A percentile compares a stretch with the other conserved stretches of the same genome.
phyloP scores from a whole-genome alignment of 2,888 invertebrate genomes.

The Leucozona laternaria region DNA sequence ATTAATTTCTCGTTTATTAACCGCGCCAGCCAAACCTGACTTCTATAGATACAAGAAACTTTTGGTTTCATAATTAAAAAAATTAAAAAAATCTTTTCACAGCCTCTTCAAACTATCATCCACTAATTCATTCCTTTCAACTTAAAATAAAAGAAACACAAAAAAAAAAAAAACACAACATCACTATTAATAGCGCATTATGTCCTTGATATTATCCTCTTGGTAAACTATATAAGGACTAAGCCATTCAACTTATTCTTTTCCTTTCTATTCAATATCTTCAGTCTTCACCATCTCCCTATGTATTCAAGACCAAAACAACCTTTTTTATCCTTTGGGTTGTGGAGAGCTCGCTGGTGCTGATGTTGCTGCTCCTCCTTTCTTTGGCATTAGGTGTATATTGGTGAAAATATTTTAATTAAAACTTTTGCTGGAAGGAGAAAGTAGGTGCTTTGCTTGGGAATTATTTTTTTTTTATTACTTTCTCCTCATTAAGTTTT shows the following conservation, averaged over 20 bases:
- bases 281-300: neutral
- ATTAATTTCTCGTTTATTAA: conserved; percentile 72
- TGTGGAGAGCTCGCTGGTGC: neutral
- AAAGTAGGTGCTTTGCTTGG: conserved; percentile 62
- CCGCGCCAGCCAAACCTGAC: conserved; percentile 15
- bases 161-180: conserved; percentile 8
- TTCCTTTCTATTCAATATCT: conserved; percentile 46
- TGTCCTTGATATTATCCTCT: conserved; percentile 71
- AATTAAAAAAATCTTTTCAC: conserved; percentile 57
- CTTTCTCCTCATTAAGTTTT: conserved; percentile 49
- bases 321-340: conserved; percentile 11
- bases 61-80: conserved; percentile 56
- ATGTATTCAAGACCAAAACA: conserved; percentile 32
- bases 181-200: conserved; percentile 73
- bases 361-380: neutral
- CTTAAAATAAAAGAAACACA: conserved; percentile 13
- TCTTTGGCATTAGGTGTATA: conserved; percentile 56
- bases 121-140: conserved; percentile 24
- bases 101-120: conserved; percentile 45
- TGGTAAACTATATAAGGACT: conserved; percentile 46
- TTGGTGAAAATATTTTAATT: conserved; percentile 75
- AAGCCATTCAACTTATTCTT: conserved; percentile 70
- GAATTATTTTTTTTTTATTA: conserved; percentile 23
- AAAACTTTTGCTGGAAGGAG: conserved; percentile 68
- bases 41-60: conserved; percentile 44